Evolutionary conservation across 1,140 invertebrate genomes (phyloP).

Genomic region (Trachelipus rathkii): DNA sequence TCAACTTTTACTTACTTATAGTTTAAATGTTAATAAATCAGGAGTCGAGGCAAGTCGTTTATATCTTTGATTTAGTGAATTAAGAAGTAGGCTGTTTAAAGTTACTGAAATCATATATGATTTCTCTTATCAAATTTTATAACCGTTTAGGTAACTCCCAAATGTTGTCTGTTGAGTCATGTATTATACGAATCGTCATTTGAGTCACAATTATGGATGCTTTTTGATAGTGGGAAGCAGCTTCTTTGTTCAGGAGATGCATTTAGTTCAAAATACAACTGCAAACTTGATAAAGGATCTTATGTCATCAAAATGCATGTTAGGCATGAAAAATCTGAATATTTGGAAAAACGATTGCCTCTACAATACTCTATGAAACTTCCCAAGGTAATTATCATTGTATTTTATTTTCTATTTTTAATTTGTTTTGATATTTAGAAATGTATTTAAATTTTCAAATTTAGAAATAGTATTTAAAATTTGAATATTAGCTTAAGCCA

Average conservation of each 20-base stretch:
- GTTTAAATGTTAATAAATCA: conserved; percentile 73
- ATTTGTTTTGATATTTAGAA: too few species aligned
- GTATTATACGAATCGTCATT: conserved; percentile 90
- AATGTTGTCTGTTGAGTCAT: conserved; percentile 65
- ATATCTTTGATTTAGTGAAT: neutral
- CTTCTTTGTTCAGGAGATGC: conserved; percentile 79
- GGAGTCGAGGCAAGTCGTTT: conserved; percentile 57
- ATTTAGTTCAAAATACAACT: conserved; percentile 71
- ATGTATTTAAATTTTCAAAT: too few species aligned
- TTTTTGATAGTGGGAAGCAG: conserved; percentile 90
- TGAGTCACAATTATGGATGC: conserved; percentile 93
- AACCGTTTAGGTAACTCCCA: conserved; percentile 33
- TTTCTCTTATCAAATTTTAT: conserved; percentile 14
- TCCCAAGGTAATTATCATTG: conserved; percentile 46
- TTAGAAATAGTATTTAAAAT: too few species aligned
- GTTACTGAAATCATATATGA: conserved; percentile 63
- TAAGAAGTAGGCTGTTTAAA: neutral
- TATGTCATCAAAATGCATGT: conserved; percentile 80
- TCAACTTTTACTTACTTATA: conserved; percentile 79
- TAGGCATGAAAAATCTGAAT: conserved; percentile 78
- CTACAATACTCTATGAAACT: conserved; percentile 71
- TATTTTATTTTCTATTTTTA: too few species aligned
- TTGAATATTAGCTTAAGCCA: neutral
- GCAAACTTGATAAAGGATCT: conserved; percentile 93
- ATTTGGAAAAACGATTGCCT: conserved; percentile 75